Evolutionary conservation across 2,888 invertebrate genomes (phyloP), one percentile per base, ranked within the genome.

Genomic region (Harmothoe impar): DNA sequence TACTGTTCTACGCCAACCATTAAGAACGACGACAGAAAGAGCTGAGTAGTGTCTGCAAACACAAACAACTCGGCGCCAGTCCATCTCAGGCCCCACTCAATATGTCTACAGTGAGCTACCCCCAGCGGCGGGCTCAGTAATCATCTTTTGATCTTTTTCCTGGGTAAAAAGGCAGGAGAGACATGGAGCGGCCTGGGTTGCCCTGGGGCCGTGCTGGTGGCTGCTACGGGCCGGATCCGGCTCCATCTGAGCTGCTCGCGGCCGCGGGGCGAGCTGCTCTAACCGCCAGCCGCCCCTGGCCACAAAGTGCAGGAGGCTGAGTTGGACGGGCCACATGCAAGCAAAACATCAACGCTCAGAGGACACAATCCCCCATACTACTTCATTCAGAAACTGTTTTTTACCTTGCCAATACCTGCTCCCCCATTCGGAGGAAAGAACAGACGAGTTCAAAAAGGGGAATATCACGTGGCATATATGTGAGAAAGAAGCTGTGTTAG

Each of bases 61-160:
- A 72, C 25, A 72, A 72, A 72, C 72, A 72, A 72, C 72, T 25
- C 31, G 31, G 62, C 62, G 62, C 62, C 62, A 62, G 62, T 15
- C 72, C 72, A 23, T 29, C 72, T 72, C 29, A 72, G 72, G 29
- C 29, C 29, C 72, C 31, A 72, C 72, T 72, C 72, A 72, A 72
- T 29, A 72, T 25, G 31, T 29, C 72, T 72, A 72, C 25, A 72
- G 62, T n/a, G 20, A 3, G 20, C 62, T 62, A n/a, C 72, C 15
- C 72, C 29, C 72, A 25, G 29, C 72, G 72, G 72, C 72, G 72
- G 29, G 72, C 72, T n/a, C 72, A 29, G 72, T 25, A 72, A 72
- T 72, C 72, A 72, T n/a, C 72, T 72, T 72, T 72, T 72, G 72
- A 72, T 72, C 72, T 72, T 72, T 29, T 72, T 72, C 29, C 31